Evolutionary conservation across 1,140 invertebrate genomes (phyloP).

Genomic region (Chlorops oryzae): DNA sequence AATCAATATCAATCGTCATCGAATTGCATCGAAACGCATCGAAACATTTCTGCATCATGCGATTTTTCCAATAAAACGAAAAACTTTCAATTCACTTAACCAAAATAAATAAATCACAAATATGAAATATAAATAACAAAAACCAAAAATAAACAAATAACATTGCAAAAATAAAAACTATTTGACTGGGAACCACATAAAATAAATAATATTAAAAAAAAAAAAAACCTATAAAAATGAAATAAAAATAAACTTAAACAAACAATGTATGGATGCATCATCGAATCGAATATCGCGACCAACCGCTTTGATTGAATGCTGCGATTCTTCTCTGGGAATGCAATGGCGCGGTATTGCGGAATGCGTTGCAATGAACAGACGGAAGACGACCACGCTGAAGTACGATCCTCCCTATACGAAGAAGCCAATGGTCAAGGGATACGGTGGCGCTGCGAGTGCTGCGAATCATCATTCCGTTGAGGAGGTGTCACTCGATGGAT

Average conservation of each 20-base stretch:
- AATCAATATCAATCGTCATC: no score
- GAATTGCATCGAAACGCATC: no score
- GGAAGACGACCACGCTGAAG: conserved; percentile 80
- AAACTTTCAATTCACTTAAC: conserved; percentile 1
- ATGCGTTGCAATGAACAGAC: conserved; percentile 54
- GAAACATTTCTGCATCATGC: no score
- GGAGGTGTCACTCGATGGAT: conserved; percentile 67
- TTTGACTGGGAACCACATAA: not conserved
- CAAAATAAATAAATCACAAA: not conserved
- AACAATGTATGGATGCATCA: conserved; percentile 3
- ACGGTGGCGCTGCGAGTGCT: conserved; percentile 60
- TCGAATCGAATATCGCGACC: no score
- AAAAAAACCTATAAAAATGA: not conserved
- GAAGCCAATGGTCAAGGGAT: conserved; percentile 70
- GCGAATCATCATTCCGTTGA: conserved; percentile 60
- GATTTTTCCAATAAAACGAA: no score
- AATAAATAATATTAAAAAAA: conserved; percentile 4
- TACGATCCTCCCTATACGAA: conserved; percentile 80
- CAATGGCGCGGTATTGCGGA: no score
- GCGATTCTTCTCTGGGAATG: no score
- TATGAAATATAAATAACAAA: not conserved
- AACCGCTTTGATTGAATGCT: conserved; percentile 3
- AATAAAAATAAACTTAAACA: conserved; percentile 4
- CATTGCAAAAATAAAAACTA: conserved; percentile 12
- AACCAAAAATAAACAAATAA: not conserved